These are phyloP conservation scores for Channa argus DNA, from an alignment of 2,113 vertebrate species.

Conservation along the genomic window DNA sequence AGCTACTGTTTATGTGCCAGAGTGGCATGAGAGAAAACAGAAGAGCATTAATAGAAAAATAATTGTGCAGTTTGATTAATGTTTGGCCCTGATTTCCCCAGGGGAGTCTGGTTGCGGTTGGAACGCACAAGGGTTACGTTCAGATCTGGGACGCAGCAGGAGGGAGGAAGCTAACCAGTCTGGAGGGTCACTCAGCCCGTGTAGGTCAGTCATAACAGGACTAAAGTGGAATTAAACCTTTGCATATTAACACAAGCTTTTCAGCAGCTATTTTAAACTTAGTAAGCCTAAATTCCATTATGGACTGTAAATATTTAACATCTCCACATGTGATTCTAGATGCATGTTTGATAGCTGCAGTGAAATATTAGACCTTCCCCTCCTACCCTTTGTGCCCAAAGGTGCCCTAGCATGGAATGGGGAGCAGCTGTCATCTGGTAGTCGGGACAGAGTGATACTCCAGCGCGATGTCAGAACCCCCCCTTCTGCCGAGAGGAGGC, in stretches of 20 bases:
- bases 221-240: neutral
- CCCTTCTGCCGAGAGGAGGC: slow-evolving; percentile 80
- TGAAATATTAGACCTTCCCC: slow-evolving; percentile 23
- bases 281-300: neutral
- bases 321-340: neutral
- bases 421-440: slow-evolving; percentile 87
- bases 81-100: slow-evolving; percentile 42
- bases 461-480: slow-evolving; percentile 84
- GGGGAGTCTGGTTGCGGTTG: slow-evolving; percentile 85
- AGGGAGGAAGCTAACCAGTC: slow-evolving; percentile 85
- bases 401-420: slow-evolving; percentile 87
- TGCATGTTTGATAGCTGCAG: neutral
- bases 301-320: neutral
- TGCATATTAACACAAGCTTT: too few relatives aligned
- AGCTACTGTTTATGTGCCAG: neutral
- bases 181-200: slow-evolving; percentile 86
- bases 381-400: slow-evolving; percentile 36
- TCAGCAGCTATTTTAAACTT: neutral
- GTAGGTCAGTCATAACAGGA: slow-evolving; percentile 78
- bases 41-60: too few relatives aligned
- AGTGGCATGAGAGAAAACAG: too few relatives aligned
- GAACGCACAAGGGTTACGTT: slow-evolving; percentile 87
- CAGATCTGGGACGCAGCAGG: slow-evolving; percentile 88
- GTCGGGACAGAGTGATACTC: slow-evolving; percentile 85
- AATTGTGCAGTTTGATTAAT: too few relatives aligned